A percentile compares a stretch with the other conserved stretches of the same genome.
Conservation (phyloP, 2,888 invertebrate genomes). For the Drosophila ustulata region DNA sequence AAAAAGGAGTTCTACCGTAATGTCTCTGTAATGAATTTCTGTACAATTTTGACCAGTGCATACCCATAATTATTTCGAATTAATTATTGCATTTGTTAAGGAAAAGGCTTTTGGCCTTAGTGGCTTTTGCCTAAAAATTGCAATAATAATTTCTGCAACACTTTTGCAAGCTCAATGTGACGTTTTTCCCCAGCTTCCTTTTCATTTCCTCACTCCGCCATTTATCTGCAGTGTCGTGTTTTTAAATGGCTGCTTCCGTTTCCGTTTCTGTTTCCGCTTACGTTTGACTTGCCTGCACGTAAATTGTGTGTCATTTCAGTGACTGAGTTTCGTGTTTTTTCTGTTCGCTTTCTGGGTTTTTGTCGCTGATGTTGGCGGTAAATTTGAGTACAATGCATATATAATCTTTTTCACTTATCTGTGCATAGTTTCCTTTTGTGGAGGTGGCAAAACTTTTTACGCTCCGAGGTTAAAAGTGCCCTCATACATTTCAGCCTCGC, state of each 20-base stretch:
- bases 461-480: conserved; percentile 73
- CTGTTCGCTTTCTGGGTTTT: conserved; percentile 8
- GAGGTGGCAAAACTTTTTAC: conserved; percentile 59
- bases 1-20: no score
- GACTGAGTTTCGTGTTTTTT: conserved; percentile 25
- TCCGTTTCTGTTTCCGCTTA: conserved; percentile 64
- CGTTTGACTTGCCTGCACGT: conserved; percentile 77
- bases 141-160: conserved; percentile 32
- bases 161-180: background rate
- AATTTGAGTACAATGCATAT: conserved; percentile 78
- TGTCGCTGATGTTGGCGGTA: conserved; percentile 70
- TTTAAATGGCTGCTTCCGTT: conserved; percentile 76
- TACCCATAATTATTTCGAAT: background rate
- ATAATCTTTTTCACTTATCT: conserved; percentile 80
- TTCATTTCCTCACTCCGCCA: background rate
- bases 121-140: conserved; percentile 37
- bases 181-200: conserved; percentile 1
- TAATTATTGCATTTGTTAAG: conserved; percentile 1
- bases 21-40: no score
- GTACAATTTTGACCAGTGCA: no score
- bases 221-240: conserved; percentile 50
- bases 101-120: conserved; percentile 28
- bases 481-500: conserved; percentile 56
- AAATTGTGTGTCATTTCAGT: conserved; percentile 68
- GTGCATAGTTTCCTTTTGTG: conserved; percentile 66